phyloP scores from a whole-genome alignment of 2,113 vertebrate genomes.

The Tragelaphus strepsiceros region DNA sequence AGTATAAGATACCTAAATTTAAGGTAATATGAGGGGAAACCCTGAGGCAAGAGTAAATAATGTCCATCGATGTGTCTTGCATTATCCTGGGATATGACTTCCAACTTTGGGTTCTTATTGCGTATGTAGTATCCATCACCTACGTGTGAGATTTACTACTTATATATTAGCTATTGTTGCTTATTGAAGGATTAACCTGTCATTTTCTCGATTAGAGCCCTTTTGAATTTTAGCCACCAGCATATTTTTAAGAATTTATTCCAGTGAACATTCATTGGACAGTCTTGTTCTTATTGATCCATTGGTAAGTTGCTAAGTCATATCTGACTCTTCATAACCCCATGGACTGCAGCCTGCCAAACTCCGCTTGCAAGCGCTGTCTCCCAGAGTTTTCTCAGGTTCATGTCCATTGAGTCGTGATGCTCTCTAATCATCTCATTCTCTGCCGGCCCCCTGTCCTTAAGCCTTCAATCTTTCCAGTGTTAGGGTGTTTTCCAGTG shows the following conservation, averaged over 20 bases:
- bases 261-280: not conserved
- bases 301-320: not conserved
- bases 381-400: not conserved
- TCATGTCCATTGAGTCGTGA: not conserved
- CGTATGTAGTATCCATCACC: not conserved
- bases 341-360: not conserved
- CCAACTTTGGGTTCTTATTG: not conserved
- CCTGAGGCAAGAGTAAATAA: not conserved
- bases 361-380: not conserved
- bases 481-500: not conserved
- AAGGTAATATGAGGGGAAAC: not conserved
- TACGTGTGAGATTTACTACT: not conserved
- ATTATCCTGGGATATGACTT: not conserved
- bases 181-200: not conserved
- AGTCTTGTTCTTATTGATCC: not conserved
- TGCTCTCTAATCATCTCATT: not conserved
- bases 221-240: not conserved
- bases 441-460: not conserved
- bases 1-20: not conserved
- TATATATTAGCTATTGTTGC: not conserved
- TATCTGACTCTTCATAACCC: not conserved
- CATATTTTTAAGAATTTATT: not conserved
- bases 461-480: not conserved
- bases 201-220: not conserved
- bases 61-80: not conserved